Evolutionary conservation across 2,888 invertebrate species (phyloP), one percentile per base, ranked within the genome.

Genomic region (Philhelius pedissequus): DNA sequence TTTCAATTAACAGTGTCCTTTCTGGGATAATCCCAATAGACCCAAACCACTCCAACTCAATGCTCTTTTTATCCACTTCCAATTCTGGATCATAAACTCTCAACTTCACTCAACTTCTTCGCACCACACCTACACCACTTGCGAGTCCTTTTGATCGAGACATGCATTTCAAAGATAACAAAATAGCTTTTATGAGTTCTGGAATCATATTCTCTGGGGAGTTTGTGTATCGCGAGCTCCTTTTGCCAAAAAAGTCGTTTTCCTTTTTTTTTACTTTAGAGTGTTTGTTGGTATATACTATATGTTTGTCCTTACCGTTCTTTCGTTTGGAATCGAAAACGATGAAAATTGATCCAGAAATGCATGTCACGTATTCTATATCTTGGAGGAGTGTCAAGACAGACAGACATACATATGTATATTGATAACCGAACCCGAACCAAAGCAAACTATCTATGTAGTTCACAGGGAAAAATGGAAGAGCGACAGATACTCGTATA

Each of bases 291-390:
- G n/a, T n/a, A n/a, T n/a, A n/a, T n/a, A n/a, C n/a, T n/a, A 43
- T 43, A 15, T 27, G 20, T 27, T 1, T 8, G n/a, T 22, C 3
- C n/a, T 0, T n/a, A 30, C 7, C 25, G 13, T 60, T 71, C 40
- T 56, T 48, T 22, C 13, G 22, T 48, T 48, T 30, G 56, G 56
- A 80, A 58, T 75, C 79, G 58, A 40, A 64, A 71, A 66, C 80
- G 70, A 75, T 69, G 64, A 74, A 64, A 74, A 48, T 56, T 64
- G 75, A 75, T 70, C 66, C 66, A 80, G 38, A 80, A 84, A 84
- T 84, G 84, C 84, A 84, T 71, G 80, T 84, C 84, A 84, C 84
- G 84, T 84, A 84, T 71, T 80, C 54, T 74, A 60, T 80, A 84
- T 84, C 80, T 80, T 80, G 45, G 50, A 75, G 75, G 75, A 80